Conservation (phyloP, 2,888 invertebrate species). For the Papilio elwesi region DNA sequence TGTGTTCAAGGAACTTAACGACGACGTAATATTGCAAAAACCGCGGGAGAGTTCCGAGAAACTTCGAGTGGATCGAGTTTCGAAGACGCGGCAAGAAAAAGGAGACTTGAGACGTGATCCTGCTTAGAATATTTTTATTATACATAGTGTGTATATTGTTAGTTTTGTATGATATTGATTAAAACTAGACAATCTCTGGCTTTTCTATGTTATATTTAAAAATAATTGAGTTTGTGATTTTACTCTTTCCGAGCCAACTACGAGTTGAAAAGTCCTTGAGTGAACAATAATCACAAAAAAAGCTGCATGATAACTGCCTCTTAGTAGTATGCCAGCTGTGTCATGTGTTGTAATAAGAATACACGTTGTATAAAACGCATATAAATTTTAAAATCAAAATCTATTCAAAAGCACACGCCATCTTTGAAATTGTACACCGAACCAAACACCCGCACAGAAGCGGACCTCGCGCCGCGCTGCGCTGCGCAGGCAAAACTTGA, state of each 20-base stretch:
- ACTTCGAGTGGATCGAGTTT: constrained; percentile 52
- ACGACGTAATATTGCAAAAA: constrained; percentile 37
- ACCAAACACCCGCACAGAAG: constrained; percentile 12
- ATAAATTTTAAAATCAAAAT: constrained; percentile 23
- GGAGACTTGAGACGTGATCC: constrained; percentile 55
- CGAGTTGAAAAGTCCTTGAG: too few relatives aligned
- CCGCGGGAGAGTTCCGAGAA: constrained; percentile 57
- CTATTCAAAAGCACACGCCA: constrained; percentile 13
- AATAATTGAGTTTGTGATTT: too few relatives aligned
- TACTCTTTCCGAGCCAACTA: too few relatives aligned
- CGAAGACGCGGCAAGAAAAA: constrained; percentile 57
- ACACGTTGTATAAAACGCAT: not conserved
- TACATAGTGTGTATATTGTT: not conserved
- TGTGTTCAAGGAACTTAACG: constrained; percentile 43
- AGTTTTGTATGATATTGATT: too few relatives aligned
- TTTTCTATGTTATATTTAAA: too few relatives aligned
- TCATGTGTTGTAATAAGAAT: not conserved
- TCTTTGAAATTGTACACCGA: constrained; percentile 34
- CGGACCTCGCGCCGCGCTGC: constrained; percentile 34
- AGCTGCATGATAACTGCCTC: not conserved
- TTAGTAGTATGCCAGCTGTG: not conserved
- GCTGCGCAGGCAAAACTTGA: constrained; percentile 14
- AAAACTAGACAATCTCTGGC: too few relatives aligned
- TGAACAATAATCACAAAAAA: not conserved
- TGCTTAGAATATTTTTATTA: constrained; percentile 47